Evolutionary conservation across 2,797 vertebrate species (phyloP), one percentile per base, ranked within the genome.

Genomic region (Sebastes glaucus): DNA sequence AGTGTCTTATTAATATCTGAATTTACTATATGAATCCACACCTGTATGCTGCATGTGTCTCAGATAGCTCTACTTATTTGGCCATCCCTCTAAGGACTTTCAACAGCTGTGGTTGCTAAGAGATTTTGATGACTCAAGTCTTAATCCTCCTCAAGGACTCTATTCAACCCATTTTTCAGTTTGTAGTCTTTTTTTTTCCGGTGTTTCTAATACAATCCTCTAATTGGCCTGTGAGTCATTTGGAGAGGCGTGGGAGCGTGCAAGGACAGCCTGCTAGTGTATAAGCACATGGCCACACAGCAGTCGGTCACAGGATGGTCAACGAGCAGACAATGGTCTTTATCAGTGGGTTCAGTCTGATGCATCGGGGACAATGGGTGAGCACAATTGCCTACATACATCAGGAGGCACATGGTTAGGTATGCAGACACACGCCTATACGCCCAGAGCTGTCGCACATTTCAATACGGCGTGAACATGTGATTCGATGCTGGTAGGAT

Each of bases 291-390:
- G 38, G 69, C 70, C 65, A 3, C 74, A 11, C 63, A 78, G 5
- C 74, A 67, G 75, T 74, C 61, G 65, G 84, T 87, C 87, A 88
- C 77, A 68, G 75, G 76, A 74, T 9, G 85, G 76, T 81, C 85
- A 78, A 66, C 3, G 57, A 71, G 71, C 57, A 78, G 82, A 93
- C 91, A 87, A 88, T 85, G 79, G 76, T 35, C 78, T 83, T 52
- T 71, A 82, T 83, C 71, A 62, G 72, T 68, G 80, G 83, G 81
- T 76, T 86, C 73, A 78, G 77, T 55, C 69, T 61, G 82, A 71
- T 78, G 59, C 78, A 59, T 25, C 59, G 25, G 23, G 59, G 68
- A 92, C 91, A 93, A 89, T 78, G 83, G 77, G 53, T 8, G 33
- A 20, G 73, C 66, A 62, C 74, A 80, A 62, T 83, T 22, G 35